Evolutionary conservation across 37 sponge, comb jelly and placozoan genomes (phyloP), one percentile per base, ranked within the genome.

Genomic region (Halichondria panicea): DNA sequence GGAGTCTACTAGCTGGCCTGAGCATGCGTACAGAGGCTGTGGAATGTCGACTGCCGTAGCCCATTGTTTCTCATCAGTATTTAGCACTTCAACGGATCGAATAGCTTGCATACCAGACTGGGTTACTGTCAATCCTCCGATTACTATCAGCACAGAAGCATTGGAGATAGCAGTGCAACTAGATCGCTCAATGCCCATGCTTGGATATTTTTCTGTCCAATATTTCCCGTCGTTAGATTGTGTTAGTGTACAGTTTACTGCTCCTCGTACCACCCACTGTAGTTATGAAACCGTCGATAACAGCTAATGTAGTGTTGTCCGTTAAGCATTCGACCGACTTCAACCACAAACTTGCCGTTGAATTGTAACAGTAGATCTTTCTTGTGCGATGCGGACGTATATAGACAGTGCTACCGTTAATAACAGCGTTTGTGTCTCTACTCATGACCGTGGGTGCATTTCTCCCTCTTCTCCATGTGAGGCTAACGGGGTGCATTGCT

Each of bases 251-350:
- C 25, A 3, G 22, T n/a, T 3, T n/a, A 55, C 9, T 7, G 4
- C 25, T 55, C 56, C n/a, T n/a, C n/a, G n/a, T n/a, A 55, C 68
- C 68, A 15, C 68, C 68, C 18, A 66, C 43, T n/a, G 43, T 39
- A 28, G 68, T 66, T 3, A 66, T 19, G 19, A 42, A 43, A 13
- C 25, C 24, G 22, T 66, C 42, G 2, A 66, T 24, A 4, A 40
- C 4, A 42, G 68, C 68, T 15, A 66, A 41, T 21, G 43, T 37
- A 3, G 18, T 19, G 3, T 28, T 27, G 22, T 22, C 6, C 30
- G 27, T 31, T 4, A 35, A 4, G 7, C 63, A 62, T 22, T 27
- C 31, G 4, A 35, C 34, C 63, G 32, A 3, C 18, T 18, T 28
- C 27, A 2, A 9, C 63, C 63, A 62, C 34, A 2, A 4, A 7